Evolutionary conservation across 2,888 invertebrate genomes (phyloP), one percentile per base, ranked within the genome.

Genomic region (Phengaris alcon): DNA sequence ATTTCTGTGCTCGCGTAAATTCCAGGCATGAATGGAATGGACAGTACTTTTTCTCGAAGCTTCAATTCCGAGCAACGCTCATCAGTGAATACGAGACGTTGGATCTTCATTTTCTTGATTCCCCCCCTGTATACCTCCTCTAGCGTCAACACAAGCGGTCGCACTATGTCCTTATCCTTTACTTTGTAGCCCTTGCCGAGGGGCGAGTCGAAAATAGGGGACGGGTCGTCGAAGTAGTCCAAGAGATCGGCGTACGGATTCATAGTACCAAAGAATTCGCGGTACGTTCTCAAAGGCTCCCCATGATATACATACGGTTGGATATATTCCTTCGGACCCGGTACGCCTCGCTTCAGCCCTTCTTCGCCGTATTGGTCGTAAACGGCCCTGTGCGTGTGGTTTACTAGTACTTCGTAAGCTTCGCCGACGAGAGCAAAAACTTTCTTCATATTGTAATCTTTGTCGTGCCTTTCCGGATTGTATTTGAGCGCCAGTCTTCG

Each of bases 281-380:
- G 95, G 84, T 96, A 97, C 0, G 97, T 97, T 79, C 93, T 90
- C 82, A 96, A 87, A 0, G 96, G 95, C 83, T 98, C 96, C 0
- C 97, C 97, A 84, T 98, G 97, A 90, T 97, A 98, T 68, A 95
- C 92, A 85, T 96, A 97, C 0, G 97, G 96, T 75, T 95, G 95
- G 80, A 96, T 95, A 85, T 94, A 96, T 7, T 94, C 94, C 0
- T 81, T 82, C 0, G 96, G 96, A 3, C 96, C 94, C 6, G 96
- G 96, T 0, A 97, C 95, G 0, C 98, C 97, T 82, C 94, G 94
- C 86, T 97, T 97, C 69, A 98, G 91, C 0, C 97, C 98, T 82
- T 96, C 96, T 87, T 98, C 98, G 0, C 98, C 98, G 88, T 96
- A 98, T 83, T 97, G 97, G 88, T 98, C 98, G 90, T 96, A 98